Evolutionary conservation across 1,140 invertebrate genomes (phyloP), one percentile per base, ranked within the genome.

Genomic region (Heliconius hermathena): DNA sequence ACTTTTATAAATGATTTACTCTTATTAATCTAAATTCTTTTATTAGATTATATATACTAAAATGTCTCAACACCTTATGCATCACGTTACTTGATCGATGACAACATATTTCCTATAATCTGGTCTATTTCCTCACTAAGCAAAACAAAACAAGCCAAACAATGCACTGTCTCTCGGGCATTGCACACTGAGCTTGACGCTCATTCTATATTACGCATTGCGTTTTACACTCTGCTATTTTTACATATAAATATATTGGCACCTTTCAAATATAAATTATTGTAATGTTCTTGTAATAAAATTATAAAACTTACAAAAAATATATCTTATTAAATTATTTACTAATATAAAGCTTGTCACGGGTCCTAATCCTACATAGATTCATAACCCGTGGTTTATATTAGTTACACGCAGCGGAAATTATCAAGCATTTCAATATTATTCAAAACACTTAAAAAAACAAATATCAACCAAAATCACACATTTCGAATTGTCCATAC

Each of bases 121-220:
- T 72, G 20, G 5, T 72, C 71, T 72, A 72, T 38, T n/a, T 72
- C 20, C 11, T 66, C 22, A 29, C 71, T 72, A 72, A 41, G 82
- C 85, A 84, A 85, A 83, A 82, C 76, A 84, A 84, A 85, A 80
- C 49, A 83, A 86, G 83, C 82, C 79, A 82, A 80, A 83, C 81
- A 80, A 83, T 86, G 81, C 85, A 82, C 70, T 71, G 77, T 79
- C 73, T 71, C 20, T 74, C 74, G 49, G 57, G 73, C 57, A 60
- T 74, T 70, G 76, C 60, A 29, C 26, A 29, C 13, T n/a, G 26
- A 26, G 29, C 76, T 54, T 77, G 18, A 77, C 33, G 46, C 66
- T 52, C 29, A 38, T n/a, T 8, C 46, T 38, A 57, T 57, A 11
- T 38, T 26, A 60, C 52, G 57, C 29, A 33, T 29, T 1, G 41